Base-by-base conservation (phyloP, 2,797 vertebrate genomes). In the Chromobotia macracanthus region DNA sequence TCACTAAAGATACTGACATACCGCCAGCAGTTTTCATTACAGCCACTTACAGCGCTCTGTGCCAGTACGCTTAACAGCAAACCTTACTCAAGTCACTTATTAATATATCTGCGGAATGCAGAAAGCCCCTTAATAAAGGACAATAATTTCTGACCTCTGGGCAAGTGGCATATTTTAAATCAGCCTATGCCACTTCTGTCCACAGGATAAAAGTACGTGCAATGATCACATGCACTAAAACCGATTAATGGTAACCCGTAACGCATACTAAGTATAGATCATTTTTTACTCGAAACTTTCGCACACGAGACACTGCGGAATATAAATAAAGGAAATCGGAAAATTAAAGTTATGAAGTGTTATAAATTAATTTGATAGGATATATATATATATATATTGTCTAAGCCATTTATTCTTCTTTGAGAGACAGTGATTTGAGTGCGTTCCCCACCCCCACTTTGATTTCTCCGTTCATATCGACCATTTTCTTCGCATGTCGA, bases 1-100 rank as follows among this genome's bases (percentile, higher is more conserved):
- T 82, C n/a, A 79, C 58, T 53, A n/a, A 65, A 61, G 31, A 78
- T 44, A 63, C 67, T 48, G 79, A 41, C 72, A 1, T 58, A 28
- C 25, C 46, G 48, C 48, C 44, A 31, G 68, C 25, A 23, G 50
- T 11, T 68, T 77, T 68, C 66, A 77, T 77, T 69, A 69, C 25
- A 77, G 65, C 64, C 21, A 19, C 23, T 69, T 31, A 48, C 66
- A 35, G 75, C 19, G 25, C 46, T 53, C 21, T 78, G 44, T 35
- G 31, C 44, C 66, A 56, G 11, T 10, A 25, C 48, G 11, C 56
- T 51, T 63, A 15, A 53, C 68, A 71, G 35, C 46, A 44, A 13
- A 53, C 41, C 66, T 23, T 53, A 3, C 44, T 51, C 25, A 68
- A 66, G 35, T 75, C 41, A 75, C 50, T 75, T 35, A 76, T 76